These are phyloP conservation scores for Hyperoplus immaculatus DNA, from an alignment of 2,797 vertebrate species.

Conservation along the genomic window DNA sequence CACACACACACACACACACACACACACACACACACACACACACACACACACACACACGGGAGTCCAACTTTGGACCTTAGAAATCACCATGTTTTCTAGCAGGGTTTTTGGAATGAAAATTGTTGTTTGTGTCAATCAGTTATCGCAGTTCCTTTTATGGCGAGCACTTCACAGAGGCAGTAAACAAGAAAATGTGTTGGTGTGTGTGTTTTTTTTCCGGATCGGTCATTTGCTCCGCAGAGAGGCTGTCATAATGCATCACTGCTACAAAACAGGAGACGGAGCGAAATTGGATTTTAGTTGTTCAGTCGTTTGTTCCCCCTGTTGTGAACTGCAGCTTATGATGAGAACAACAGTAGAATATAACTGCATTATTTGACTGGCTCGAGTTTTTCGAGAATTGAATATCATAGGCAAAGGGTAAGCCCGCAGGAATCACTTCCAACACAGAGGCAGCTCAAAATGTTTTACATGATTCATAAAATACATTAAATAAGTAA, in stretches of 20 bases:
- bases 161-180: slow-evolving; percentile 31
- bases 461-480: neutral
- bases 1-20: neutral
- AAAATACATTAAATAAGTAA: neutral
- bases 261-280: slow-evolving; percentile 14
- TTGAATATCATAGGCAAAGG: neutral
- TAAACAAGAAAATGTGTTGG: slow-evolving; percentile 25
- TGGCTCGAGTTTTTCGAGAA: neutral
- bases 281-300: slow-evolving; percentile 34
- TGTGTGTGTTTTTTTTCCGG: slow-evolving; percentile 14
- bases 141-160: slow-evolving; percentile 35
- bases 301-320: slow-evolving; percentile 10
- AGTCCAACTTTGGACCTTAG: slow-evolving; percentile 60
- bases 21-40: neutral
- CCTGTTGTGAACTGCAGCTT: slow-evolving; percentile 9
- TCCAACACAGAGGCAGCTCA: neutral
- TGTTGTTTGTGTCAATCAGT: slow-evolving; percentile 64
- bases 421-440: too few relatives aligned
- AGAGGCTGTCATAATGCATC: slow-evolving; percentile 37
- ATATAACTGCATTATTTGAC: neutral
- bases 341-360: slow-evolving; percentile 5
- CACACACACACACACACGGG: neutral
- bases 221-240: slow-evolving; percentile 35
- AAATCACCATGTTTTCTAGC: slow-evolving; percentile 50
- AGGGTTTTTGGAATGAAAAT: slow-evolving; percentile 32